Evolutionary conservation across 1,140 invertebrate genomes (phyloP), one percentile per base, ranked within the genome.

Genomic region (Bradynema listronoti): DNA sequence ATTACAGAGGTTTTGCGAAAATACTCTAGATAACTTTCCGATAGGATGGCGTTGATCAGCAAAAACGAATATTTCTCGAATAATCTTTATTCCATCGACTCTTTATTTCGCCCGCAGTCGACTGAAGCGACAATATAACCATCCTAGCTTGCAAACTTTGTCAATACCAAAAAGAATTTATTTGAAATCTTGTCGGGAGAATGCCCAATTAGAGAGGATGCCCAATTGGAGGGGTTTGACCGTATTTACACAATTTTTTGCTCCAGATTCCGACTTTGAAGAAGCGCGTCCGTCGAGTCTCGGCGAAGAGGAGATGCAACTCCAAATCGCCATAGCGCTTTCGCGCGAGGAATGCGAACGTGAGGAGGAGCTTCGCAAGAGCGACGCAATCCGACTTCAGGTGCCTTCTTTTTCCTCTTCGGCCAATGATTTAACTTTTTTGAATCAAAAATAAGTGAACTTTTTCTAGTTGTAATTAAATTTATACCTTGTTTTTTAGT

Each of bases 311-410:
- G 93, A 98, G 80, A 82, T 98, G 61, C 94, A 99, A 79, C 81
- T 98, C 0, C 61, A 63, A 81, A 83, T 99, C 70, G 94, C 94
- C 29, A 82, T 99, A 75, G 94, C 93, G 43, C 94, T 98, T 88
- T 94, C 90, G 51, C 86, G 92, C 60, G 94, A 99, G 80, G 94
- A 99, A 82, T 91, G 92, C 27, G 93, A 98, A 74, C 87, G 93
- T 78, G 91, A 96, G 75, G 88, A 95, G 80, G 86, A 91, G 69
- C 86, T 90, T 78, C 83, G 89, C 47, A 85, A 89, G 61, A 89
- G 88, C 69, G 91, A 96, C 79, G 91, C 93, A 79, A 87, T 96
- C 46, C 84, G 91, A 6, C 59, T 78, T 16, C 75, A 77, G 45
- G 61, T 73, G 30, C 30, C 42, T 25, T 27, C n/a, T 59, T 53